phyloP scores from a whole-genome alignment of 2,888 invertebrate genomes.

The Archips crataeganus region DNA sequence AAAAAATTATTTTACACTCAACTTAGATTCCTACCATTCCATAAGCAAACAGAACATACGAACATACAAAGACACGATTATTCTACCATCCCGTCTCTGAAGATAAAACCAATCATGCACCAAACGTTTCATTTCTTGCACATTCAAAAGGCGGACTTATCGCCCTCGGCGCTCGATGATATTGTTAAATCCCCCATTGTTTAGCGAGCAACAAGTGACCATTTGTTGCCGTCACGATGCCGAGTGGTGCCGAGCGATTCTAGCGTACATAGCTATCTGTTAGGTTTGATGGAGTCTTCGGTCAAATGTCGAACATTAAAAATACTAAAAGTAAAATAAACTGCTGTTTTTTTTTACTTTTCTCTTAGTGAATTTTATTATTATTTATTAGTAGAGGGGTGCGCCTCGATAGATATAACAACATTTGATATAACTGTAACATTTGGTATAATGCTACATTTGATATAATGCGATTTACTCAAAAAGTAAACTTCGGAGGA shows the following conservation, averaged over 20 bases:
- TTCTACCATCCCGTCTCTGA: neutral
- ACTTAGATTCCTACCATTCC: too few species aligned
- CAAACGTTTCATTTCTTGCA: neutral
- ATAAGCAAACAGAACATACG: neutral
- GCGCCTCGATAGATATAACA: too few species aligned
- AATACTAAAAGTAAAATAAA: too few species aligned
- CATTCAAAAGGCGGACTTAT: conserved; percentile 10
- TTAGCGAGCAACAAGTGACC: conserved; percentile 24
- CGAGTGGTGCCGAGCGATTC: neutral
- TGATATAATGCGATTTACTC: too few species aligned
- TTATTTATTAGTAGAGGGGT: too few species aligned
- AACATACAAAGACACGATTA: neutral
- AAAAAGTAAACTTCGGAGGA: too few species aligned
- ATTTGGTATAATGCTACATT: too few species aligned
- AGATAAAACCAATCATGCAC: neutral
- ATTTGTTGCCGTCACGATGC: conserved; percentile 20
- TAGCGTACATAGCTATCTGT: neutral
- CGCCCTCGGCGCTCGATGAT: conserved; percentile 12
- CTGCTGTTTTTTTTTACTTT: too few species aligned
- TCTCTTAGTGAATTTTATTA: too few species aligned
- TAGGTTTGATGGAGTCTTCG: neutral
- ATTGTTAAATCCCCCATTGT: conserved; percentile 17
- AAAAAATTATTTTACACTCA: too few species aligned
- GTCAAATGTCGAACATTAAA: too few species aligned
- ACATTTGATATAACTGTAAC: too few species aligned